Base-by-base conservation (phyloP, 2,113 vertebrate species). In the Mirounga angustirostris region DNA sequence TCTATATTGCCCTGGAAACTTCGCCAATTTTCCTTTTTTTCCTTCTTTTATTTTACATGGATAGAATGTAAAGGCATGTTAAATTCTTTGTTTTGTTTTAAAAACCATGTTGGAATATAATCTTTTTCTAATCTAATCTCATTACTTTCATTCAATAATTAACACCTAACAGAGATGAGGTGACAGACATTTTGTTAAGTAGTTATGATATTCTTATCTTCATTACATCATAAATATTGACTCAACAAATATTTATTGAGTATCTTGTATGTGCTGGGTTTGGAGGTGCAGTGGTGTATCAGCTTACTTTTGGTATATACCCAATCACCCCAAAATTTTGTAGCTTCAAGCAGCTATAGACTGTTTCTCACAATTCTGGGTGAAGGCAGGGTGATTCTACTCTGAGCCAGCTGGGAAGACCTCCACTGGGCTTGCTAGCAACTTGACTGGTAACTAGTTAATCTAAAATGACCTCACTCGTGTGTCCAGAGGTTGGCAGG, bases 161-260 rank as follows among this genome's bases (percentile, higher is more conserved):
- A 83, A 85, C 73, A 96, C 46, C 87, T 89, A 26, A 12, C 22
- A 43, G 40, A 74, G 71, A 74, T 26, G 28, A 95, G 24, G 24
- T 30, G 21, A 28, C 73, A 93, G 65, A 71, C 3, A 33, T 88
- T 89, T 95, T 93, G n/a, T 76, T 76, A 92, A 79, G 59, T n/a
- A 87, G 50, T 74, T 92, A 76, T 65, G 84, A 76, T 87, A 46
- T 74, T 96, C 65, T 97, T 97, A 91, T 81, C 81, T 88, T 98
- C 59, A 63, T 94, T 69, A 58, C 65, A 90, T 30, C n/a, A 95
- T 85, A 97, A 91, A 98, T 98, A 92, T 88, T 95, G 65, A 94
- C 84, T 94, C 69, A 84, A 67, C 40, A 80, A 97, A 74, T 95
- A 87, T 73, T 50, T 92, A 71, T 59, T 80, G 30, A 67, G 15